A percentile compares a stretch with the other conserved stretches of the same genome.
Evolutionary conservation across 2,113 vertebrate species (phyloP).

Genomic region (Abramis brama): DNA sequence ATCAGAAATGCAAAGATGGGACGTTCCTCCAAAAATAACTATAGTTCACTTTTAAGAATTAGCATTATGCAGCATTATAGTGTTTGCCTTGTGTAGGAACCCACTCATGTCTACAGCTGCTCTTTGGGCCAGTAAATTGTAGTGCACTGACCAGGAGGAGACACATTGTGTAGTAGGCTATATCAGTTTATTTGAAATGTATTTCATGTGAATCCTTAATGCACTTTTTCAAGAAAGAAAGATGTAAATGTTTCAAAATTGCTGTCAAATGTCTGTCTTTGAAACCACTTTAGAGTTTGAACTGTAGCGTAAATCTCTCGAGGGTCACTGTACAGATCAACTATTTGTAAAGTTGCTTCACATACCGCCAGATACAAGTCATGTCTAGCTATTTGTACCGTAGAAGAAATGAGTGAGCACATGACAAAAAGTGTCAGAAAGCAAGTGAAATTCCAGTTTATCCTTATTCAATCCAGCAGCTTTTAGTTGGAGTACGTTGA

Average conservation of each 20-base stretch:
- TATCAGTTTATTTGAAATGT: constrained; percentile 64
- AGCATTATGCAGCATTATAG: constrained; percentile 44
- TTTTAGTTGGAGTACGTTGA: constrained; percentile 19
- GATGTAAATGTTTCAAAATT: constrained; percentile 58
- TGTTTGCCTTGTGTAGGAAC: constrained; percentile 47
- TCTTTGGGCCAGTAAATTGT: constrained; percentile 47
- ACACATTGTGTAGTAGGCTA: constrained; percentile 44
- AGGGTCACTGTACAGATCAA: constrained; percentile 34
- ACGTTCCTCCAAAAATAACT: constrained; percentile 23
- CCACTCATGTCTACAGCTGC: constrained; percentile 18
- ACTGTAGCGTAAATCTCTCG: constrained; percentile 36
- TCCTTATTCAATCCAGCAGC: neutral
- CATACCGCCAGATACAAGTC: constrained; percentile 24
- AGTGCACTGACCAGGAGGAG: constrained; percentile 44
- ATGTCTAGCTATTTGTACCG: neutral
- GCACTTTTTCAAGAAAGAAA: constrained; percentile 72
- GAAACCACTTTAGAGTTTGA: constrained; percentile 45
- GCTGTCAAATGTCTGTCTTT: constrained; percentile 45
- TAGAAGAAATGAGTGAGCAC: neutral
- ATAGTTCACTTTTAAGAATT: constrained; percentile 37
- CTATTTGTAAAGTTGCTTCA: constrained; percentile 37
- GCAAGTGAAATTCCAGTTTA: neutral
- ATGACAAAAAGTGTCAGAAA: neutral
- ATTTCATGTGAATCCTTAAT: constrained; percentile 66
- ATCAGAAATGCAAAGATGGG: constrained; percentile 11